These are phyloP conservation scores for Odocoileus hemionus DNA, from an alignment of 2,113 vertebrate species.

Conservation along the genomic window DNA sequence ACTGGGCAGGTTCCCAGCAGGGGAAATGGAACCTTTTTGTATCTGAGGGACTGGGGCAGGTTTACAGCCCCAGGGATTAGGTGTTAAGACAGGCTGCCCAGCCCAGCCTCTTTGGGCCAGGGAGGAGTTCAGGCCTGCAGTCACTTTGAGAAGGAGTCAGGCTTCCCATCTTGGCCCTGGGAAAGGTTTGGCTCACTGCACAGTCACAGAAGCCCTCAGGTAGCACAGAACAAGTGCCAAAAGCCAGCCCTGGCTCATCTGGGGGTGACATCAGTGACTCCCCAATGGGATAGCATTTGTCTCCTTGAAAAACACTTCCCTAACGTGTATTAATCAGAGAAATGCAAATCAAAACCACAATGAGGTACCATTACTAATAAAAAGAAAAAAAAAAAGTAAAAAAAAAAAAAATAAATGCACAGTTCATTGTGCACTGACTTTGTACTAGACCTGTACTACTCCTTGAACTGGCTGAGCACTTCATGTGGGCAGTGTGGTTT, in stretches of 20 bases:
- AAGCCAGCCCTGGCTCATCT: background rate
- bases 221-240: background rate
- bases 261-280: background rate
- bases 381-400: no score
- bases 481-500: background rate
- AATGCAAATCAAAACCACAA: no score
- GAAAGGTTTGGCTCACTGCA: background rate
- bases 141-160: background rate
- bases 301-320: background rate
- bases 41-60: slow-evolving; percentile 16
- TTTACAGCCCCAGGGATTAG: background rate
- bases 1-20: slow-evolving; percentile 56
- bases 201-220: background rate
- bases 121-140: background rate
- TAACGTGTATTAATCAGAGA: background rate
- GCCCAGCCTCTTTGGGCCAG: background rate
- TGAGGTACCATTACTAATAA: no score
- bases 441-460: background rate
- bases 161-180: background rate
- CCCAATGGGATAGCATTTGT: background rate
- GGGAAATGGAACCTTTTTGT: slow-evolving; percentile 66
- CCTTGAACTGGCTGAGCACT: background rate
- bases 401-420: no score
- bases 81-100: background rate
- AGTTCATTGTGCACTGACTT: background rate